phyloP scores from a whole-genome alignment of 2,888 invertebrate species.

The Phengaris arion region DNA sequence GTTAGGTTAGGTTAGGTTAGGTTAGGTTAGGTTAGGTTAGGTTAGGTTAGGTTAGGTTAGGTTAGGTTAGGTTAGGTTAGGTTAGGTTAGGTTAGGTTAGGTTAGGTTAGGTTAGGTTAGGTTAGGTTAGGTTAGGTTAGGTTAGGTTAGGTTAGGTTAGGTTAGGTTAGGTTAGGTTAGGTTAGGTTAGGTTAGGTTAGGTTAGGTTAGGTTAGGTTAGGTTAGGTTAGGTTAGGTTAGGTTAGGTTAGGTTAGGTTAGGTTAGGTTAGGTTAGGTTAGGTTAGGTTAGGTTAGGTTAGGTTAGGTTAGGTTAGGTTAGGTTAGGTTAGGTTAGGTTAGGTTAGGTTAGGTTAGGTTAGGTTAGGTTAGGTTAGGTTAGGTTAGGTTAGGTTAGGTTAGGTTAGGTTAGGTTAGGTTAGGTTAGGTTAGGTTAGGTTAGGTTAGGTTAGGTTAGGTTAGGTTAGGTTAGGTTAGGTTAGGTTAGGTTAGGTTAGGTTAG shows the following conservation, averaged over 20 bases:
- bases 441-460: constrained; percentile 36
- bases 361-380: constrained; percentile 35
- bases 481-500: constrained; percentile 36
- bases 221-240: constrained; percentile 38
- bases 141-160: constrained; percentile 29
- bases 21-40: constrained; percentile 37
- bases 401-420: constrained; percentile 35
- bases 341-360: constrained; percentile 35
- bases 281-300: constrained; percentile 36
- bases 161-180: constrained; percentile 31
- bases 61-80: constrained; percentile 31
- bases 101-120: constrained; percentile 34
- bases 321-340: constrained; percentile 34
- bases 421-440: constrained; percentile 35
- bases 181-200: constrained; percentile 33
- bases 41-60: constrained; percentile 30
- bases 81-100: constrained; percentile 34
- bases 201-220: constrained; percentile 36
- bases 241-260: constrained; percentile 41
- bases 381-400: constrained; percentile 35
- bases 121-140: no score
- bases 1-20: constrained; percentile 37
- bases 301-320: constrained; percentile 34
- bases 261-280: constrained; percentile 37
- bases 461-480: constrained; percentile 35